Evolutionary conservation across 2,797 vertebrate species (phyloP), one percentile per base, ranked within the genome.

Genomic region (Gymnoscopelus microlampas): DNA sequence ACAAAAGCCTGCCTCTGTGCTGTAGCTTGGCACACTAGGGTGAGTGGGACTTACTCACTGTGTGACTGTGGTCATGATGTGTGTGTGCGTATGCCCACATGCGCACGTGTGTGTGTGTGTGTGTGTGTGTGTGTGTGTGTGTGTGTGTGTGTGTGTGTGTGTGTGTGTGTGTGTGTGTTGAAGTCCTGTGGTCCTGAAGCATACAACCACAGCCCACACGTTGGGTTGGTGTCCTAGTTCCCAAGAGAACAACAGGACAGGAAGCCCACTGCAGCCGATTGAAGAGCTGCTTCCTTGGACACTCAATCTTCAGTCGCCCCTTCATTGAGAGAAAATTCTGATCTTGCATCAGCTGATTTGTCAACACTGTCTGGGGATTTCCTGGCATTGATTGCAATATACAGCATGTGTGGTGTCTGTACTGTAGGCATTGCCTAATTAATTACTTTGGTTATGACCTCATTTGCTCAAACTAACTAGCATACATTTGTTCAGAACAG

Each of bases 41-140:
- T 68, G 73, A 89, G 73, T 47, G 85, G 85, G 83, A 87, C 79
- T 85, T 88, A 88, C 85, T 85, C 87, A 88, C 85, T 84, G 58
- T 84, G 75, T 53, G 82, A 83, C 78, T 79, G 82, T 0, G 82
- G 85, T 77, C 80, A 70, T 63, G 56, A 73, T 66, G 60, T 48
- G 23, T n/a, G 49, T 63, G 68, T 70, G 44, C 61, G 53, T 19
- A 24, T 26, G 12, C 10, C 23, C 19, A 11, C 19, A 8, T 23
- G 23, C 10, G 60, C 13, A 47, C 4, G 35, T 8, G 15, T 69
- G 73, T 71, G 71, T 66, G 78, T 53, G 44, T 71, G 74, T 76
- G 35, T 8, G 15, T 69, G 73, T 71, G 71, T 66, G 78, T 53
- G 44, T 71, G 74, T 76, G 35, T 8, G 15, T 69, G 73, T 71